Conservation (phyloP, 2,888 invertebrate species). For the Trichopria drosophilae region DNA sequence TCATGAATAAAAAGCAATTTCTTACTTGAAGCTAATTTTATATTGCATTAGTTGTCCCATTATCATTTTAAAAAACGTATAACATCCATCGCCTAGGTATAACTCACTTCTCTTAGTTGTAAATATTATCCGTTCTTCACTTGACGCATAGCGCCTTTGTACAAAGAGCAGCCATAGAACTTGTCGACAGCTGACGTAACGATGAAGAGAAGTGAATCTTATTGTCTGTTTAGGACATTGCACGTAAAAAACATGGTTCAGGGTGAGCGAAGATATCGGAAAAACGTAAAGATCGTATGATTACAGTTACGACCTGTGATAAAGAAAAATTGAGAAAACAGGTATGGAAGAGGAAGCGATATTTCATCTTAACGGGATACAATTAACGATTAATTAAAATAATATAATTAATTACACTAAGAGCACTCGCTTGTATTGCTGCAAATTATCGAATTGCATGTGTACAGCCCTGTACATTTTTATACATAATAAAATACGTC, state of each 20-base stretch:
- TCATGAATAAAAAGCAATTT: no score
- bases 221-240: no score
- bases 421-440: slow-evolving; percentile 55
- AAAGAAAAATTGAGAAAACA: slow-evolving; percentile 39
- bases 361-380: slow-evolving; percentile 47
- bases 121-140: slow-evolving; percentile 32
- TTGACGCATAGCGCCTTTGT: slow-evolving; percentile 32
- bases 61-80: no score
- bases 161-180: slow-evolving; percentile 33
- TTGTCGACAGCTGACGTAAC: no score
- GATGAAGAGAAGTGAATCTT: no score
- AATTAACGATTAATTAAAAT: slow-evolving; percentile 48
- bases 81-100: no score
- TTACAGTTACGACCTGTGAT: slow-evolving; percentile 35
- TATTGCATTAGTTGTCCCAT: no score
- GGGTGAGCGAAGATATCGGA: slow-evolving; percentile 16
- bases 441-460: slow-evolving; percentile 54
- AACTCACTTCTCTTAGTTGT: slow-evolving; percentile 28
- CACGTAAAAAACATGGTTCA: slow-evolving; percentile 16
- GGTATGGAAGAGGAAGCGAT: slow-evolving; percentile 41
- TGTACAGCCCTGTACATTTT: slow-evolving; percentile 56
- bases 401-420: slow-evolving; percentile 46
- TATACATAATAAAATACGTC: slow-evolving; percentile 49
- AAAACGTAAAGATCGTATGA: slow-evolving; percentile 17
- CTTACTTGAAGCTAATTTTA: no score